Base-by-base conservation (phyloP, 2,113 vertebrate genomes). In the Alces alces region DNA sequence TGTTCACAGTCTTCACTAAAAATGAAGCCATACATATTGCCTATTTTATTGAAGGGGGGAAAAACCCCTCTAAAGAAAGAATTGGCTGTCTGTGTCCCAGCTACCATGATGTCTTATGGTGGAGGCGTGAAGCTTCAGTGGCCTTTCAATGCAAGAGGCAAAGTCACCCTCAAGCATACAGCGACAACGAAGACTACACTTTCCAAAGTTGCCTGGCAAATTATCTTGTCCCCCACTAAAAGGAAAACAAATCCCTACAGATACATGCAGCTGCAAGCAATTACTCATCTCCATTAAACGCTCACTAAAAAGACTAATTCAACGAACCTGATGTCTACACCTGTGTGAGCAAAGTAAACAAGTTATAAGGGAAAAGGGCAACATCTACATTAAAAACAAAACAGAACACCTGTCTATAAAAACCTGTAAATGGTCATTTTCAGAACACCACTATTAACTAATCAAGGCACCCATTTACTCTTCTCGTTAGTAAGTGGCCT, bases 231-330 rank as follows among this genome's bases (percentile, higher is more conserved):
- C 85, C 60, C 78, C 64, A 54, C 90, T 64, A 39, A 70, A 82
- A 93, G 47, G 87, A 92, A 93, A 97, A 86, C 36, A 90, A 96
- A 70, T 47, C 27, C 54, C 92, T 78, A 52, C 60, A 76, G 79
- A 87, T 52, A 64, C 0, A 52, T 9, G 57, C 95, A 98, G 97
- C 97, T 97, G 96, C 95, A 91, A 93, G 94, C 94, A 95, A 97
- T 98, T 97, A 96, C 94, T 97, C 88, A 96, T 96, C 93, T 58
- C 79, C 91, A 91, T 96, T 94, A 97, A 97, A 93, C 83, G 57
- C 80, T 94, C 96, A 54, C 52, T 89, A 93, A 91, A 88, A 94
- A 97, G 92, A 76, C 92, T 61, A 89, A 96, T 93, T 91, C 96
- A 39, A 91, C 93, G 0, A 1, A 93, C 91, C 76, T 16, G 6